Evolutionary conservation across 2,888 invertebrate genomes (phyloP), one percentile per base, ranked within the genome.

Genomic region (Epirrhoe alternata): DNA sequence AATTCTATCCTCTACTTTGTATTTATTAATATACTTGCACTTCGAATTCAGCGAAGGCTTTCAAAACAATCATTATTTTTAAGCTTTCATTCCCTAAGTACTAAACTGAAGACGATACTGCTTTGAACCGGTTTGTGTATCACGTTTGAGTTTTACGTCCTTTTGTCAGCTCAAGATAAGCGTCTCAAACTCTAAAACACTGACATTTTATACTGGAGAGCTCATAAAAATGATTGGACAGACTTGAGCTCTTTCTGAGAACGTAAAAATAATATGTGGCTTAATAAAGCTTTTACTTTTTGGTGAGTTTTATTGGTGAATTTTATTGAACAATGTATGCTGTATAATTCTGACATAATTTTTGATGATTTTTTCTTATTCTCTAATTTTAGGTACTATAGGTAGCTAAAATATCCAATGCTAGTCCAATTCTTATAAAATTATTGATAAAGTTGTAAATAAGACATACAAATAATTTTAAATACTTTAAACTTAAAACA

Each of bases 111-210:
- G 47, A 45, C 30, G 58, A 49, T 53, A 45, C 52, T 53, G 42
- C 14, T 38, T 16, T 57, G 31, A 47, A 47, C 52, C 30, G 45
- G 56, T 53, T 53, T 35, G 42, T 62, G 62, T 57, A 57, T 56
- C 64, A 60, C 59, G 60, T 64, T 63, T 60, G 55, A 60, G 35
- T 63, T 64, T 67, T 63, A 67, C 56, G 35, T 60, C 52, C 54
- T 60, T 67, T 55, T 61, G 61, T 63, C 57, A 57, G 52, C 56
- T 62, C 50, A 51, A 49, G 57, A 57, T 63, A 55, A 62, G 56
- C 51, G 47, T 53, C 58, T 58, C 57, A 57, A 49, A 61, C 47
- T 61, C 33, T 53, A 49, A 61, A 55, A 64, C 30, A 58, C 49
- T 54, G 54, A 35, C 49, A 47, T 58, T 64, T 58, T 58, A 53